Conservation (phyloP, 2,113 vertebrate species). For the Xenus cinereus region DNA sequence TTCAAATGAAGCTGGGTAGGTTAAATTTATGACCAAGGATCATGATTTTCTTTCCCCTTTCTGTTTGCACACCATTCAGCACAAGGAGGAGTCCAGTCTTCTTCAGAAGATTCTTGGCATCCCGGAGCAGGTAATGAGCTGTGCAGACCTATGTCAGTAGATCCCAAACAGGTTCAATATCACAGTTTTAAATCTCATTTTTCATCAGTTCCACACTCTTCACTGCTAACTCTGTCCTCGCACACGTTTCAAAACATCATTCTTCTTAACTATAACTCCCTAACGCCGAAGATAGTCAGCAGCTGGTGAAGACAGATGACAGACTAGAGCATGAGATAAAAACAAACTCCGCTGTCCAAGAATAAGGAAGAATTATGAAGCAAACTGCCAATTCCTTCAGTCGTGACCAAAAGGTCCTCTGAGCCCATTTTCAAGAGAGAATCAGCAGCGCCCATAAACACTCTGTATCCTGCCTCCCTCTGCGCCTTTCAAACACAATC, state of each 20-base stretch:
- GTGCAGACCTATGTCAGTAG: background rate
- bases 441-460: background rate
- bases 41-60: background rate
- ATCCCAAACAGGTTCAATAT: background rate
- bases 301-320: background rate
- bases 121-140: background rate
- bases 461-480: background rate
- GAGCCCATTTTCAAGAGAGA: background rate
- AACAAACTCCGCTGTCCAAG: background rate
- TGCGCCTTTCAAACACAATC: background rate
- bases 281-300: background rate
- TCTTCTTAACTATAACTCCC: background rate
- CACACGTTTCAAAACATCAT: background rate
- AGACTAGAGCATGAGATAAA: background rate
- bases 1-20: background rate
- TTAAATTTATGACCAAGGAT: background rate
- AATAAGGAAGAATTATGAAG: background rate
- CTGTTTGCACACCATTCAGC: background rate
- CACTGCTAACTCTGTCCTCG: background rate
- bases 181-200: background rate
- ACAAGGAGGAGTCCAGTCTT: background rate
- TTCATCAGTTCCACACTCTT: background rate
- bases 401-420: background rate
- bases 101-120: background rate
- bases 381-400: background rate